Evolutionary conservation across 2,797 vertebrate genomes (phyloP), one percentile per base, ranked within the genome.

Genomic region (Acestrorhynchus altus): DNA sequence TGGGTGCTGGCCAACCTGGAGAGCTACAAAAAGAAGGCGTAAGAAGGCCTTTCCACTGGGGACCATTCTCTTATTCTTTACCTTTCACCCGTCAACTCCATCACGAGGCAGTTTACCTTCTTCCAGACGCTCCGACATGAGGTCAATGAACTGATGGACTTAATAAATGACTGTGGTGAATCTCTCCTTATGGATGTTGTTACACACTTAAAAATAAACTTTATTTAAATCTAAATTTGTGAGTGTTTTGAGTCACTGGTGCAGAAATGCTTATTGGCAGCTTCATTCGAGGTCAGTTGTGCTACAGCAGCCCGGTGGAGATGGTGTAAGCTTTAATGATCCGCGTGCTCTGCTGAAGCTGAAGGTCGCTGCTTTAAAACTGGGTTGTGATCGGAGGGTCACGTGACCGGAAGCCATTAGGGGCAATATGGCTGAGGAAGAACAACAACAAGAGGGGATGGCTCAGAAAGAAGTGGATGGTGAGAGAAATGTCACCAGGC

Each of bases 1-100:
- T 96, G 94, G 93, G 31, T 96, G 84, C 84, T 96, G 84, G 61
- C 90, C 16, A 90, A 96, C 82, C 71, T 96, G 76, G 94, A 95
- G 72, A 88, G 13, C 73, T 96, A 96, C 88, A 96, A 93, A 88
- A 93, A 93, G 59, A 90, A 60, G 66, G 87, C 77, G 22, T 77
- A 39, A 74, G 22, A 18, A 8, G 35, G 71, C 61, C 44, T 74
- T 77, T 67, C 54, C 42, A 44, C 61, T 63, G 8, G 85, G 85
- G 84, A 88, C 85, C 84, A 83, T 54, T 31, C 24, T 64, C 13
- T 35, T 35, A 6, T 35, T 35, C 2, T 2, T 2, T 2, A 54
- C 52, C 59, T 57, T 72, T 52, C 83, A 82, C 83, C 78, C 81
- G 82, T 2, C 31, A 35, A 2, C 83, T 81, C 44, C 66, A 40